Evolutionary conservation across 2,888 invertebrate genomes (phyloP), one percentile per base, ranked within the genome.

Genomic region (Coleophora deauratella): DNA sequence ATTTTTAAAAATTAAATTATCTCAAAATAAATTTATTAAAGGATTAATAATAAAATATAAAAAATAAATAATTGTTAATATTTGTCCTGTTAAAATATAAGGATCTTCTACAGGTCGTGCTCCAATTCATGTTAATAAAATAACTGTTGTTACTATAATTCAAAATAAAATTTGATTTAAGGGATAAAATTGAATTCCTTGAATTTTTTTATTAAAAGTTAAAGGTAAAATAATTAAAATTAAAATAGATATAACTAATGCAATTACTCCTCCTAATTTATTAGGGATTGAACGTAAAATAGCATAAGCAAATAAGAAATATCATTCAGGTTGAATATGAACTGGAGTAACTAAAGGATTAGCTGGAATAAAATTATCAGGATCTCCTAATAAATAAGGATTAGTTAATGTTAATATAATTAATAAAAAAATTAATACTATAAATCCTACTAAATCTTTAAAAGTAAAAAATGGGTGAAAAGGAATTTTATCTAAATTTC

Each of bases 251-350:
- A 89, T 55, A 0, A 90, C 48, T 79, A 92, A 60, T 0, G 89
- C 89, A 59, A 92, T 76, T 36, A 93, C 92, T 48, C 93, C 93
- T 40, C 92, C 92, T 78, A 93, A 64, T 88, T 94, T 93, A 81
- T 91, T 93, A 6, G 93, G 93, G 43, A 94, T 92, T 32, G 92
- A 92, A 21, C 93, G 93, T 60, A 94, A 54, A 84, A 94, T 93
- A 12, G 93, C 91, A 72, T 93, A 93, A 10, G 93, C 92, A 86
- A 93, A 93, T 85, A 94, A 70, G 60, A 93, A 94, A 70, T 94
- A 94, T 90, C 93, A 94, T 88, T 94, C 93, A 35, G 93, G 93
- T 88, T 93, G 91, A 82, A 93, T 93, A 64, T 93, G 93, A 7
- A 88, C 67, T 0, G 93, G 92, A 0, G 92, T 93, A 11, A 90